Conservation (phyloP, 2,797 vertebrate genomes). For the Silurus aristotelis region DNA sequence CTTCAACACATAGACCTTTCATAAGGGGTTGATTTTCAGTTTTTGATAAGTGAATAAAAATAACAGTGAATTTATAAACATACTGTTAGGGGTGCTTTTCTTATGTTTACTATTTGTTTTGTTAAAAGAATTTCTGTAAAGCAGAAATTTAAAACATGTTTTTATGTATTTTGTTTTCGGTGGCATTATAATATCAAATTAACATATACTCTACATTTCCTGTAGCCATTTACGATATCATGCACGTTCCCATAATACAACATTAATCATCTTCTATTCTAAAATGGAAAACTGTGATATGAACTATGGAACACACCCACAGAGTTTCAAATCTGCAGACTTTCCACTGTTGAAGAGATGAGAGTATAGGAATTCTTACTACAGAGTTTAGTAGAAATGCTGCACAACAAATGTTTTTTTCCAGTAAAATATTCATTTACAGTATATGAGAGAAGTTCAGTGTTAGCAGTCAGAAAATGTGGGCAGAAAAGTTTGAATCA, state of each 20-base stretch:
- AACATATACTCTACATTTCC: conserved; percentile 1
- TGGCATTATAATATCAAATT: neutral
- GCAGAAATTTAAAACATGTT: neutral
- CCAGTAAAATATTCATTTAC: neutral
- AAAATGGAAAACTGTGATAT: conserved; percentile 26
- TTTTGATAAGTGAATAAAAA: conserved; percentile 26
- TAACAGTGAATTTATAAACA: neutral
- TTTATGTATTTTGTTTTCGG: neutral
- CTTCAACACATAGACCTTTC: neutral
- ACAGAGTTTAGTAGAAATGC: conserved; percentile 4
- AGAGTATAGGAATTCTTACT: neutral
- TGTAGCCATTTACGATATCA: conserved; percentile 1
- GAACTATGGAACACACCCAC: conserved; percentile 10
- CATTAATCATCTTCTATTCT: neutral
- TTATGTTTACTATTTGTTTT: neutral
- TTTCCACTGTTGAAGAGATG: conserved; percentile 15
- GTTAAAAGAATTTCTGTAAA: neutral
- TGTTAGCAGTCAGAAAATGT: neutral
- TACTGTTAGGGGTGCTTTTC: neutral
- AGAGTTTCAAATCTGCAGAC: conserved; percentile 20
- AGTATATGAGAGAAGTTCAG: neutral
- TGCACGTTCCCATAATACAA: neutral
- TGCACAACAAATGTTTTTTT: neutral
- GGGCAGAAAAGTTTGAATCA: neutral
- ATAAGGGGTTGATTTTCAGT: neutral